These are phyloP conservation scores for Acanthiza pusilla DNA, from an alignment of 2,797 vertebrate genomes.

Conservation along the genomic window DNA sequence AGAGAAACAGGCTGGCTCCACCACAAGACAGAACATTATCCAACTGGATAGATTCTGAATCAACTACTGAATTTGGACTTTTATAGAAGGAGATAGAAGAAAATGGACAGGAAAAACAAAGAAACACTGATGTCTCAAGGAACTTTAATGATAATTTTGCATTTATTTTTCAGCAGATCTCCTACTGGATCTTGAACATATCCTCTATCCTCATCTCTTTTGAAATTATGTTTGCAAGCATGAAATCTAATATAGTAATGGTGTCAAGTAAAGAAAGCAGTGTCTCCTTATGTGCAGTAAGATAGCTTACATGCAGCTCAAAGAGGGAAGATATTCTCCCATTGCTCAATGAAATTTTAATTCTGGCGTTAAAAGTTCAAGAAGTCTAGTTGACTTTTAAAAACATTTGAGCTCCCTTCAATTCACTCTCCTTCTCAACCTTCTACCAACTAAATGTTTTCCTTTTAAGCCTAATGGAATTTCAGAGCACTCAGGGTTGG, in stretches of 20 bases:
- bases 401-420: neutral
- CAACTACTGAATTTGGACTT: neutral
- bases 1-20: neutral
- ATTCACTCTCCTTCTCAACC: neutral
- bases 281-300: neutral
- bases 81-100: neutral
- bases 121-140: neutral
- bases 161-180: neutral
- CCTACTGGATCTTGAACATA: neutral
- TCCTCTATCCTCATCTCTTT: neutral
- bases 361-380: neutral
- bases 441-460: neutral
- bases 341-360: neutral
- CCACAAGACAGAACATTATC: neutral
- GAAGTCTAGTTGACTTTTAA: neutral
- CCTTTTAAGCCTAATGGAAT: neutral
- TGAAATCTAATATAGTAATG: neutral
- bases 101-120: neutral
- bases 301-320: neutral
- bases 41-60: neutral
- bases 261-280: neutral
- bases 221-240: neutral
- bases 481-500: neutral
- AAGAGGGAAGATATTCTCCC: neutral
- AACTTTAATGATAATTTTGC: neutral